Base-by-base conservation (phyloP, 35 echinoderm and acorn worm species). In the Hemicentrotus pulcherrimus region DNA sequence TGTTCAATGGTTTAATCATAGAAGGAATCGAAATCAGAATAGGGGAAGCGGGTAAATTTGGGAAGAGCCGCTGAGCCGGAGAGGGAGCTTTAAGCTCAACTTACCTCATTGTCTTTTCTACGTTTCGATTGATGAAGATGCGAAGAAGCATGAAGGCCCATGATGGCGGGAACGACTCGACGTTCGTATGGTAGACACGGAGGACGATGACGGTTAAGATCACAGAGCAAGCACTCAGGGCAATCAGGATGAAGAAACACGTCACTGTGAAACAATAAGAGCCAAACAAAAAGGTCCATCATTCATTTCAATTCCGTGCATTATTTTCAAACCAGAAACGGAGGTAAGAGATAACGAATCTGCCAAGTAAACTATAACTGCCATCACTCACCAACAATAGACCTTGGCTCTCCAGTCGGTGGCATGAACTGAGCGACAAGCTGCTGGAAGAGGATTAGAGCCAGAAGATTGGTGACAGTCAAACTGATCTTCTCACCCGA, bases 381-480 rank as follows among this genome's bases (percentile, higher is more conserved):
- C 11, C 52, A 14, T 85, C 0, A 78, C 65, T 78, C 22, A 95
- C 96, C 96, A 32, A 97, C 55, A 15, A 97, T 95, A 13, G 96
- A 94, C 4, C 59, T 32, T 18, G 91, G 89, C 6, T 95, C 88
- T 13, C 94, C 96, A 32, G 48, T 95, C 13, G 31, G 95, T 46
- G 96, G 96, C 94, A 95, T 94, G 70, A 28, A 92, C 19, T 45
- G 87, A 28, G 88, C 88, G 0, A 90, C 88, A 4, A 90, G 88
- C 32, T 47, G 88, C 32, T 47, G 32, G 88, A 90, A 90, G 32
- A 90, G 88, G 15, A 90, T 33, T 10, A 90, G 5, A 15, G 88
- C 31, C 31, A 90, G 88, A 5, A 90, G 88, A 24, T 47, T 47
- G 31, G 32, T 90, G 11, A 90, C 46, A 4, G 88, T 47, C 32